Conservation (phyloP, 1,140 invertebrate species). For the Notospermus geniculatus region DNA sequence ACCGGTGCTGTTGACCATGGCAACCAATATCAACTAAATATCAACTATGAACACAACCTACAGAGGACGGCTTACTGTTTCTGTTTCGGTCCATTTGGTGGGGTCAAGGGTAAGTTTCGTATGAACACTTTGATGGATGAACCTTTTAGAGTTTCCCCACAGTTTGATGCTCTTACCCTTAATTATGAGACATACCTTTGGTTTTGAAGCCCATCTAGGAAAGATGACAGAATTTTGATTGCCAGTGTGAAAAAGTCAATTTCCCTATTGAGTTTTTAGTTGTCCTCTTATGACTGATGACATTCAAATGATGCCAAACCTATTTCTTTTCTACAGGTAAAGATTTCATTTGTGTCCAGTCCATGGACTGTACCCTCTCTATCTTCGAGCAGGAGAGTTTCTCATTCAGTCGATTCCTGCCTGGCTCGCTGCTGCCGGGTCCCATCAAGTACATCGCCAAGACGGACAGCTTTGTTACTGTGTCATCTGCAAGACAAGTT, state of each 20-base stretch:
- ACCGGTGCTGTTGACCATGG: constrained; percentile 59
- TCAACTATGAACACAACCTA: constrained; percentile 59
- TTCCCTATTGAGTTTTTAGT: too few species aligned
- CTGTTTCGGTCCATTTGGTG: constrained; percentile 78
- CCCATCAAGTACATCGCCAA: constrained; percentile 73
- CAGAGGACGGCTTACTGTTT: constrained; percentile 63
- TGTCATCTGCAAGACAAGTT: constrained; percentile 70
- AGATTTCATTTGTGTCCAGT: constrained; percentile 84
- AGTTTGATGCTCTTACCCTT: too few species aligned
- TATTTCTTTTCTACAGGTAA: constrained; percentile 57
- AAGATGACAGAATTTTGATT: too few species aligned
- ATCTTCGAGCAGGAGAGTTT: constrained; percentile 88
- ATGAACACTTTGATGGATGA: too few species aligned
- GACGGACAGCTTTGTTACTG: constrained; percentile 77
- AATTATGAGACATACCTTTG: too few species aligned
- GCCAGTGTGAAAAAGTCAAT: too few species aligned
- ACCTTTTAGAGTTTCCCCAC: too few species aligned
- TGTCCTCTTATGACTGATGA: too few species aligned
- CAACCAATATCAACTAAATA: constrained; percentile 52
- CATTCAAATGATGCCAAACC: too few species aligned
- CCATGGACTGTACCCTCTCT: constrained; percentile 76
- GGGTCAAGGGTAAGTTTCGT: constrained; percentile 62
- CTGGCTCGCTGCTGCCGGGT: constrained; percentile 74
- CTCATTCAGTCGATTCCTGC: constrained; percentile 71
- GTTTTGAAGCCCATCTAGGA: too few species aligned